Conservation (phyloP, 1,140 invertebrate genomes). For the Spodoptera frugiperda region DNA sequence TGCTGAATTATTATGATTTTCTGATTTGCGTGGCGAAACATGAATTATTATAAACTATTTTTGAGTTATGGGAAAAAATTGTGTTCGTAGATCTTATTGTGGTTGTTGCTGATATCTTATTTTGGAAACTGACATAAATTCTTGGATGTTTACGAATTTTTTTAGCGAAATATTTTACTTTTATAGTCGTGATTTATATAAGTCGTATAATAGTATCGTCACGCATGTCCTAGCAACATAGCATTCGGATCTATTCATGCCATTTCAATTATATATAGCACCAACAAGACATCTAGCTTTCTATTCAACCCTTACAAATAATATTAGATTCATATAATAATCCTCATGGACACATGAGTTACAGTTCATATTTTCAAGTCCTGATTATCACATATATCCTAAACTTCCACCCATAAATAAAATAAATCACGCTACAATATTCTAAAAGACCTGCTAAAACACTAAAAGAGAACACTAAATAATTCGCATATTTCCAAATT, state of each 20-base stretch:
- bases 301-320: too few relatives aligned
- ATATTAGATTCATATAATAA: too few relatives aligned
- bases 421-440: background rate
- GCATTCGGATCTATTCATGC: background rate
- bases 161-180: conserved; percentile 3
- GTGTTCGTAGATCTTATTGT: conserved; percentile 35
- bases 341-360: too few relatives aligned
- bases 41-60: conserved; percentile 58
- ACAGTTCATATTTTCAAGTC: too few relatives aligned
- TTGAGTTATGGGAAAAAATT: conserved; percentile 42
- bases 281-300: too few relatives aligned
- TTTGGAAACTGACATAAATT: conserved; percentile 30
- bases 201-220: background rate
- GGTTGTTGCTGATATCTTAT: conserved; percentile 29
- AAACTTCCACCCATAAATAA: background rate
- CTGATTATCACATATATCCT: too few relatives aligned
- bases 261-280: too few relatives aligned
- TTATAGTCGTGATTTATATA: conserved; percentile 4
- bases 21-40: conserved; percentile 67
- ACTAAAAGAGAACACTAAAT: conserved; percentile 26
- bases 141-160: conserved; percentile 19
- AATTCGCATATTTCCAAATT: conserved; percentile 54
- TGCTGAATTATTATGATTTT: conserved; percentile 62
- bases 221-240: background rate
- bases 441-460: background rate